phyloP scores from a whole-genome alignment of 2,113 vertebrate species.

The Zosterops lateralis region DNA sequence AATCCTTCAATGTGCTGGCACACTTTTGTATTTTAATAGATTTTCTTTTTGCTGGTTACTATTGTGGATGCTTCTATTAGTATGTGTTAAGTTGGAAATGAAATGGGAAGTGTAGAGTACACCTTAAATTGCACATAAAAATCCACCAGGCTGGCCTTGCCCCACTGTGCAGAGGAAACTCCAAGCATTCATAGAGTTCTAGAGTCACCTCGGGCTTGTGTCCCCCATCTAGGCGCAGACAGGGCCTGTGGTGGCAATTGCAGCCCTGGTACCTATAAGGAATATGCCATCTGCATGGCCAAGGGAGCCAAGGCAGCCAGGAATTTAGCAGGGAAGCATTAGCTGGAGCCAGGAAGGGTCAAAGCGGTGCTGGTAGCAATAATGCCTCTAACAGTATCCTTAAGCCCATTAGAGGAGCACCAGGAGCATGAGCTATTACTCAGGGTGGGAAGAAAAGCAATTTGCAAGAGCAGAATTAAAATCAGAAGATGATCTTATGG shows the following conservation, averaged over 20 bases:
- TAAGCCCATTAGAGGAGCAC: neutral
- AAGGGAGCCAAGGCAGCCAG: neutral
- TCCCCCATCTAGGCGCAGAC: neutral
- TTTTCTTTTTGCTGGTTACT: neutral
- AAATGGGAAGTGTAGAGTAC: conserved; percentile 9
- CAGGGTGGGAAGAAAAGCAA: neutral
- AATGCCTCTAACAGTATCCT: neutral
- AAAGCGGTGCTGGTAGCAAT: neutral
- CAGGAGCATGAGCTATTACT: neutral
- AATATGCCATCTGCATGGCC: neutral
- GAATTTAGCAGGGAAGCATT: conserved; percentile 23
- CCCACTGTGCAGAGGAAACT: conserved; percentile 13
- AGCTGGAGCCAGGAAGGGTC: neutral
- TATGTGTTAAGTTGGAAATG: conserved; percentile 34
- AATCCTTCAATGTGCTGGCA: neutral
- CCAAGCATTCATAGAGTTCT: neutral
- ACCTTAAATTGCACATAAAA: conserved; percentile 31
- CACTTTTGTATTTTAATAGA: neutral
- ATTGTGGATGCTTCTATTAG: conserved; percentile 32
- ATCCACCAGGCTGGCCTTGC: neutral
- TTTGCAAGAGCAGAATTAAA: conserved; percentile 31
- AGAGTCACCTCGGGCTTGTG: neutral
- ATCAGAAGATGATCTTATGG: neutral
- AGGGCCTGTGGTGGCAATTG: neutral
- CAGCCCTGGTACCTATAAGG: neutral